Conservation (phyloP, 1,140 invertebrate genomes). For the Maconellicoccus hirsutus region DNA sequence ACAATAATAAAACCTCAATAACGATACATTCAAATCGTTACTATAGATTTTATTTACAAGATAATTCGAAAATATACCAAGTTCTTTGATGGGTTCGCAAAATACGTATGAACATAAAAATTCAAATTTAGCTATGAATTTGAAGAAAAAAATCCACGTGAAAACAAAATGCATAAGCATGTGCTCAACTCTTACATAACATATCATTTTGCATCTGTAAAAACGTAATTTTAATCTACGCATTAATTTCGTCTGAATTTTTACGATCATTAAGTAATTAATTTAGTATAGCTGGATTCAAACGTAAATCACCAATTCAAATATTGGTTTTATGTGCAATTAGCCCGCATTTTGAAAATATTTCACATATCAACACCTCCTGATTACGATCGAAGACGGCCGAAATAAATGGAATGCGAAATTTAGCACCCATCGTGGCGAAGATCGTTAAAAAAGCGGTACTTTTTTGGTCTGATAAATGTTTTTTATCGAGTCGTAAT, state of each 20-base stretch:
- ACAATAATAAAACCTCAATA: no score
- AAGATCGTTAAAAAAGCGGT: no score
- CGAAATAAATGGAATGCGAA: no score
- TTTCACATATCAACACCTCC: background rate
- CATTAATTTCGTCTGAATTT: background rate
- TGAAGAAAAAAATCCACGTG: background rate
- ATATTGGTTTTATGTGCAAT: background rate
- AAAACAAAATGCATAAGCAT: background rate
- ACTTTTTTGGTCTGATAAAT: no score
- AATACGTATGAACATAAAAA: background rate
- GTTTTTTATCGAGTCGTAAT: no score
- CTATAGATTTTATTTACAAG: background rate
- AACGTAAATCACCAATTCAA: background rate
- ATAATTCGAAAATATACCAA: background rate
- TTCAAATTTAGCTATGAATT: no score
- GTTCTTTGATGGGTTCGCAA: background rate
- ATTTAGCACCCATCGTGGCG: no score
- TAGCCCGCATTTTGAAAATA: background rate
- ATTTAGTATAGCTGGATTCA: background rate
- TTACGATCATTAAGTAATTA: background rate
- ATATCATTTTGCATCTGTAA: no score
- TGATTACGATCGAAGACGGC: no score
- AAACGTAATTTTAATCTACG: background rate
- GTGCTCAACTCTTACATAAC: no score
- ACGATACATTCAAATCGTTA: background rate